These are phyloP conservation scores for Zeugodacus cucurbitae DNA, from an alignment of 1,140 invertebrate species.

Conservation along the genomic window DNA sequence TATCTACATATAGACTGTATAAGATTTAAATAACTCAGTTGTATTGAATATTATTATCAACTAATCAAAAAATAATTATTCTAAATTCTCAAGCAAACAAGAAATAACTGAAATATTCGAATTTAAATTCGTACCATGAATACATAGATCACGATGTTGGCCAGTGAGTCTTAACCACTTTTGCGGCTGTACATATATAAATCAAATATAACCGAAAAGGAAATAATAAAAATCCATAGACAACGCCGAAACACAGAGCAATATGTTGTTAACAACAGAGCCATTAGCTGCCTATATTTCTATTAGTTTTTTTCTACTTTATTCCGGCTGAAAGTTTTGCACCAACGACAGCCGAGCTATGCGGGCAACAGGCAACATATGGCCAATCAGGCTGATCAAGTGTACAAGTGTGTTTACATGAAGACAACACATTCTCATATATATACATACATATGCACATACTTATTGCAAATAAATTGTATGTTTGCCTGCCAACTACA, in stretches of 20 bases:
- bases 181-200: neutral
- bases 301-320: neutral
- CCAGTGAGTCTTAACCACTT: neutral
- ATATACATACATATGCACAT: neutral
- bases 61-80: too few species aligned
- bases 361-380: slow-evolving; percentile 17
- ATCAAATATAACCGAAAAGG: neutral
- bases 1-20: too few species aligned
- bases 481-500: neutral
- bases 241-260: neutral
- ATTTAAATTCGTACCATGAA: too few species aligned
- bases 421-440: neutral
- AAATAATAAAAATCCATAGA: neutral
- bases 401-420: slow-evolving; percentile 6
- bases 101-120: too few species aligned
- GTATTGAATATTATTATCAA: too few species aligned
- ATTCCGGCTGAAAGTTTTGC: neutral
- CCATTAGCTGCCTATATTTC: neutral
- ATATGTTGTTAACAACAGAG: neutral
- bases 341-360: neutral
- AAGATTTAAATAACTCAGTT: too few species aligned
- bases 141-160: neutral
- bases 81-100: too few species aligned
- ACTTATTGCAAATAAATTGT: neutral
- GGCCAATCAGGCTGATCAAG: slow-evolving; percentile 31